These are phyloP conservation scores for Solenodon paradoxus DNA, from an alignment of 2,113 vertebrate species.

Conservation along the genomic window DNA sequence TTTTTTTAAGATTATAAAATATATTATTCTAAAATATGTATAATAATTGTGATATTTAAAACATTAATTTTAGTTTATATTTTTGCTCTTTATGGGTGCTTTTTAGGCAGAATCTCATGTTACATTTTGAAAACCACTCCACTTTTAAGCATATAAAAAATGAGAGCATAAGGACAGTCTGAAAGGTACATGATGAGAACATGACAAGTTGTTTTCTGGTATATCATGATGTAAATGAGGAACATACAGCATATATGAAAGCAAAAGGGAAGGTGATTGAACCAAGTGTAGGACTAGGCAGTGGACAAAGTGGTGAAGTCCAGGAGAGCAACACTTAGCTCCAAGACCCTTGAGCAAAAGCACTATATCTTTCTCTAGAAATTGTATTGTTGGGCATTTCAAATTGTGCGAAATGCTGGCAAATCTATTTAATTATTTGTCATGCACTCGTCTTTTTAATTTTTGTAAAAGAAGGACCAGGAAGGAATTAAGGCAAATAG, in stretches of 20 bases:
- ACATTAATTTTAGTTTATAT: not conserved
- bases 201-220: not conserved
- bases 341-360: rapidly evolving
- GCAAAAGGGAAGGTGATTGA: not conserved
- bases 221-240: not conserved
- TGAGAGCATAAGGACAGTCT: not conserved
- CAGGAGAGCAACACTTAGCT: not conserved
- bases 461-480: too few relatives aligned
- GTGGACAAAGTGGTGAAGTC: not conserved
- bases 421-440: not conserved
- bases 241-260: rapidly evolving
- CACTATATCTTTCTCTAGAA: not conserved
- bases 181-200: not conserved
- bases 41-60: not conserved
- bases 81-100: not conserved
- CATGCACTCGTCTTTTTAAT: rapidly evolving
- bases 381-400: not conserved
- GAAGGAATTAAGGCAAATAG: too few relatives aligned
- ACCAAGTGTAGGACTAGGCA: not conserved
- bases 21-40: not conserved
- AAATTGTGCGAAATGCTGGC: not conserved
- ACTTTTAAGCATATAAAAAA: not conserved
- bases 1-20: too few relatives aligned
- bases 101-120: not conserved
- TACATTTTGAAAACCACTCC: not conserved